phyloP scores from a whole-genome alignment of 2,888 invertebrate genomes.

The Salticus scenicus region DNA sequence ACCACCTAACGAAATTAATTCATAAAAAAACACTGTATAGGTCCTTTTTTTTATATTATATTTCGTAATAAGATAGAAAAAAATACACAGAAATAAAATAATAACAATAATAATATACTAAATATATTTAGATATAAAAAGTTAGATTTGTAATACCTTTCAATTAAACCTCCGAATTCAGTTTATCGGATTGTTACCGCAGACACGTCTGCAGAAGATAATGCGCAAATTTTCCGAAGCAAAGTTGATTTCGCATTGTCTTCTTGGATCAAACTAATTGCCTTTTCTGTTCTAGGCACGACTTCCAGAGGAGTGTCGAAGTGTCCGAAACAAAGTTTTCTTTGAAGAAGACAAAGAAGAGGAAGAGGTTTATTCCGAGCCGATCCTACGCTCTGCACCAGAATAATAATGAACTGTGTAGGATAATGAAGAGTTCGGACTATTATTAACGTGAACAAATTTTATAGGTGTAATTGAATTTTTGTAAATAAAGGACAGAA shows the following conservation, averaged over 20 bases:
- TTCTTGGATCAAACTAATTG: neutral
- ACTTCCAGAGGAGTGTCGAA: conserved; percentile 81
- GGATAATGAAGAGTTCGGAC: conserved; percentile 20
- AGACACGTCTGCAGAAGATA: no score
- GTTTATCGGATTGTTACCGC: no score
- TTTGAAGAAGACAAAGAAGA: conserved; percentile 79
- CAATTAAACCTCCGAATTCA: no score
- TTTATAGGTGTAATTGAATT: neutral
- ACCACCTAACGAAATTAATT: no score
- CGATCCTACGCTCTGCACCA: conserved; percentile 84
- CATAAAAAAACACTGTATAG: no score
- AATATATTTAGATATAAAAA: no score
- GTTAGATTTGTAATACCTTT: no score
- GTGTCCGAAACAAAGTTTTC: conserved; percentile 81
- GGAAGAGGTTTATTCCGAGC: conserved; percentile 80
- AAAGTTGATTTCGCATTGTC: neutral
- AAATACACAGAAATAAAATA: no score
- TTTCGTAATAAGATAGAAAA: no score
- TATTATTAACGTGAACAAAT: conserved; percentile 73
- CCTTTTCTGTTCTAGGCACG: conserved; percentile 78
- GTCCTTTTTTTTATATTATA: no score
- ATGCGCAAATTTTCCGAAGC: no score
- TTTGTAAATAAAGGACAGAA: conserved; percentile 60
- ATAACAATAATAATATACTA: no score
- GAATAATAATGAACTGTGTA: conserved; percentile 87